These are phyloP conservation scores for Baryphthengus martii DNA, from an alignment of 2,113 vertebrate species.

Conservation along the genomic window DNA sequence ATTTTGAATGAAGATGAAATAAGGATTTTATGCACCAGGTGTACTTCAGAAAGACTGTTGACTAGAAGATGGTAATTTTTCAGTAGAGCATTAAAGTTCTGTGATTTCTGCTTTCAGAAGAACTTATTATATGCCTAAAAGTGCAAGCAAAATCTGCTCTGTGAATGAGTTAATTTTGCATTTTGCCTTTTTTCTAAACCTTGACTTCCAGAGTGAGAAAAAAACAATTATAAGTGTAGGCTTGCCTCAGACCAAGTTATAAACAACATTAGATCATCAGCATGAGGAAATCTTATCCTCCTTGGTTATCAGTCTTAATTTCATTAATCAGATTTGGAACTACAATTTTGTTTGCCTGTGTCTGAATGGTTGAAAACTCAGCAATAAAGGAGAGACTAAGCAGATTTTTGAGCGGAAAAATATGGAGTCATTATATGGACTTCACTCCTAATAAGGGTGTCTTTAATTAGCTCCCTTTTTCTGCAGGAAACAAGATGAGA, in stretches of 20 bases:
- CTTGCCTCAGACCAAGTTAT: not conserved
- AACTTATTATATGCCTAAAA: not conserved
- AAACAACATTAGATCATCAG: conserved; percentile 52
- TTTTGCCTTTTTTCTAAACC: not conserved
- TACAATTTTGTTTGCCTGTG: conserved; percentile 31
- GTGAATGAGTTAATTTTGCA: not conserved
- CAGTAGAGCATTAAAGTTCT: not conserved
- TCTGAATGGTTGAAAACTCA: conserved; percentile 31
- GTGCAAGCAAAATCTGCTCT: not conserved
- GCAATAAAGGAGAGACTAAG: conserved; percentile 28
- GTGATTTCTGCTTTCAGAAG: not conserved
- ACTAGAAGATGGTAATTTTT: not conserved
- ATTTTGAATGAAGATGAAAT: not conserved
- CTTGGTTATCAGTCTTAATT: conserved; percentile 63
- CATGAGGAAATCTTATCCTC: conserved; percentile 21
- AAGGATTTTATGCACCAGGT: not conserved
- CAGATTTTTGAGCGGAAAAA: conserved; percentile 34
- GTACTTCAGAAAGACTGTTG: not conserved
- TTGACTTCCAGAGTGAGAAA: not conserved
- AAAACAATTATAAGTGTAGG: not conserved
- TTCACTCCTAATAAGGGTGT: not conserved
- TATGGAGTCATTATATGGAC: conserved; percentile 7
- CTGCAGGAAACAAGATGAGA: not conserved
- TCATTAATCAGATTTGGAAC: conserved; percentile 60
- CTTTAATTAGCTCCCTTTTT: not conserved